Conservation (phyloP, 2,888 invertebrate species). For the Caenorhabditis drosophilae region DNA sequence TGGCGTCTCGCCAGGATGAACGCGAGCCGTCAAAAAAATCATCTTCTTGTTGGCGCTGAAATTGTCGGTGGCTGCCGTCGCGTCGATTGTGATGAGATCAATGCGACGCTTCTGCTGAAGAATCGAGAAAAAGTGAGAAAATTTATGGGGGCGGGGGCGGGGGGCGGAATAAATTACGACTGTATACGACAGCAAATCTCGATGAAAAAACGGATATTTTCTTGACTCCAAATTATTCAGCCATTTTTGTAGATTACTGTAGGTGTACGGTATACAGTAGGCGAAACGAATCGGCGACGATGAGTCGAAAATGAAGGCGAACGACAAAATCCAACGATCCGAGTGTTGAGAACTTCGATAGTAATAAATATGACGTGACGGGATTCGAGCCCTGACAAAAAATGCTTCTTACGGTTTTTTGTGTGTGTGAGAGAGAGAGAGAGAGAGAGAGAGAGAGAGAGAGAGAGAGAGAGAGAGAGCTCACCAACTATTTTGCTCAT, state of each 20-base stretch:
- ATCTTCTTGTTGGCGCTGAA: slow-evolving; percentile 75
- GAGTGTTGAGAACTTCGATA: slow-evolving; percentile 88
- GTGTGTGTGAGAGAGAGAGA: background rate
- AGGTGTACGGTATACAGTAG: slow-evolving; percentile 92
- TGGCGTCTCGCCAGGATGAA: slow-evolving; percentile 92
- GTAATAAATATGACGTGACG: slow-evolving; percentile 86
- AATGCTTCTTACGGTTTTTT: background rate
- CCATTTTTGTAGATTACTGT: slow-evolving; percentile 85
- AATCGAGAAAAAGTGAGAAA: background rate
- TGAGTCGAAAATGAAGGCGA: slow-evolving; percentile 90
- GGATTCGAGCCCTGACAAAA: slow-evolving; percentile 78
- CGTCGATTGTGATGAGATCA: slow-evolving; percentile 78
- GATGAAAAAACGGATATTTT: slow-evolving; percentile 75
- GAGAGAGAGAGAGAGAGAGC: too few relatives aligned
- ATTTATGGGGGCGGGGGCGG: background rate
- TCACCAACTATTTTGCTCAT: slow-evolving; percentile 81
- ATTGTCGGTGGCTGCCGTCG: slow-evolving; percentile 68
- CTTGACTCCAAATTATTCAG: slow-evolving; percentile 79
- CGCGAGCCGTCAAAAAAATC: slow-evolving; percentile 84
- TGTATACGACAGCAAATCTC: slow-evolving; percentile 77
- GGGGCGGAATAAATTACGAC: slow-evolving; percentile 69
- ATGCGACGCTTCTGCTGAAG: slow-evolving; percentile 86
- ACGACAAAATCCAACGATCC: slow-evolving; percentile 87
- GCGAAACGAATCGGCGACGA: slow-evolving; percentile 92
- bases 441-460: background rate